Base-by-base conservation (phyloP, 2,797 vertebrate genomes). In the Chaenodraco wilsoni region DNA sequence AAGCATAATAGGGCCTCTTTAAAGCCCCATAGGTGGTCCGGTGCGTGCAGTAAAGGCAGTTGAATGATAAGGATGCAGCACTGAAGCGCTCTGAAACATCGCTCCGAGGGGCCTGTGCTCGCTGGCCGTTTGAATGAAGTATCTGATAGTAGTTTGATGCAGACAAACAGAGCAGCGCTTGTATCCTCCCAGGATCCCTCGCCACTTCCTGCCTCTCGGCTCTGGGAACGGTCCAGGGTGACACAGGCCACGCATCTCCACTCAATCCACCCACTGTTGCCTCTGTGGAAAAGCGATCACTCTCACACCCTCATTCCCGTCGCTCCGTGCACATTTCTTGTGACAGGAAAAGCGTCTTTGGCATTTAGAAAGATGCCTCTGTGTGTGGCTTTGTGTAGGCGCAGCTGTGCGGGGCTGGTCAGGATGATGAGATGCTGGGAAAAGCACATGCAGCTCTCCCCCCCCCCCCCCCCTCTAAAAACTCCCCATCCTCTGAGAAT, bases 241-340 rank as follows among this genome's bases (percentile, higher is more conserved):
- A 93, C 93, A 91, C 88, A 91, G 90, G 91, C 93, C 93, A 91
- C 81, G 87, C 86, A 88, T 91, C 90, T 79, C 90, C 62, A 41
- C 88, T 95, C 91, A 95, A 95, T 94, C 92, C 90, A 73, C 77
- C 87, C 91, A 91, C 91, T 95, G 93, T 95, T 93, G 83, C 83
- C 78, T 69, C 61, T 68, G 85, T 78, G 83, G 84, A 78, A 88
- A 82, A 79, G 82, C 72, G 63, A 83, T 90, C 83, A 9, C 84
- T 86, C 85, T 80, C 85, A 75, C 87, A 74, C 83, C 73, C 73
- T 82, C 79, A 40, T 86, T 87, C 87, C 84, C 83, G 50, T 66
- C 61, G 43, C 70, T 79, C 84, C 45, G 31, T 15, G 63, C 76
- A n/a, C 80, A 51, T 66, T 79, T 86, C 71, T 82, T 65, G 78